phyloP scores from a whole-genome alignment of 2,888 invertebrate genomes.

The Zonitis immaculata region DNA sequence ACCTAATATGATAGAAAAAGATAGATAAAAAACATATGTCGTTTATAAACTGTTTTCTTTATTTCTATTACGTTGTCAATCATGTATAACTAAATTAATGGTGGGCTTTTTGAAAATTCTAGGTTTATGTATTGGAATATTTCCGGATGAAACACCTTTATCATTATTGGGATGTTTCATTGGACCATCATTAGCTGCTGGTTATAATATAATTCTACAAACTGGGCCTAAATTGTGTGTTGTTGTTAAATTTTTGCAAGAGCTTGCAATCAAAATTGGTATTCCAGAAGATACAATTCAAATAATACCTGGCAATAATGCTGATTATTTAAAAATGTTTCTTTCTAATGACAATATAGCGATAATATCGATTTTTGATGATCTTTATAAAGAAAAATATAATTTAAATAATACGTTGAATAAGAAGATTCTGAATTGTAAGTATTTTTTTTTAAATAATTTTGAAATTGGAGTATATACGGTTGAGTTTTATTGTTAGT shows the following conservation, averaged over 20 bases:
- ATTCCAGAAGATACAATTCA: too few species aligned
- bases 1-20: too few species aligned
- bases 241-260: constrained; percentile 47
- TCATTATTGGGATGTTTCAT: constrained; percentile 50
- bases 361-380: constrained; percentile 27
- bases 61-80: not conserved
- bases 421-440: constrained; percentile 29
- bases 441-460: constrained; percentile 8
- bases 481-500: constrained; percentile 4
- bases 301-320: too few species aligned
- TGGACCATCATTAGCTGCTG: constrained; percentile 51
- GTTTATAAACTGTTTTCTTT: too few species aligned
- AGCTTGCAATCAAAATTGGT: constrained; percentile 51
- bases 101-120: not conserved
- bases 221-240: constrained; percentile 47
- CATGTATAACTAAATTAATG: not conserved
- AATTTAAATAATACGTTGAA: constrained; percentile 21
- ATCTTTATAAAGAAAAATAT: constrained; percentile 26
- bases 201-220: constrained; percentile 50
- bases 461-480: too few species aligned
- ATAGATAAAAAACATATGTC: too few species aligned
- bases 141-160: constrained; percentile 49
- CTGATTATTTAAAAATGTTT: constrained; percentile 17
- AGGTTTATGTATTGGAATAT: constrained; percentile 31
- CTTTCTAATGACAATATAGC: constrained; percentile 24